phyloP scores from a whole-genome alignment of 2,797 vertebrate genomes.

The Lindbergichthys nudifrons region DNA sequence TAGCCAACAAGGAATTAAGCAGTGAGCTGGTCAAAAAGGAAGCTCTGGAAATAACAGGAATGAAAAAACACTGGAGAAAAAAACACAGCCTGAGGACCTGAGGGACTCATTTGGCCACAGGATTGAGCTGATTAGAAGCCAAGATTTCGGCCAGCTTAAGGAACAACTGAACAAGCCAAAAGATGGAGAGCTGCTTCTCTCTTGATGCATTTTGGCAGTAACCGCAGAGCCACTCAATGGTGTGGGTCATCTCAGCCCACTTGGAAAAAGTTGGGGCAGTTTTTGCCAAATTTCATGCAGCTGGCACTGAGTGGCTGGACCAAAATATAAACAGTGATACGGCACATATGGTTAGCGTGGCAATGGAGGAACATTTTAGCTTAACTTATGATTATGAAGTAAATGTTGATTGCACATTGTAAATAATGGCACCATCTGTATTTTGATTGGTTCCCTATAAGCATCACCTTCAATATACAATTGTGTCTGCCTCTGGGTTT shows the following conservation, averaged over 20 bases:
- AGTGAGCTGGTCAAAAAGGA: not conserved
- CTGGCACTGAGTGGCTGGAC: constrained; percentile 5
- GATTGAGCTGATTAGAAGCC: constrained; percentile 29
- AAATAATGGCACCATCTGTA: no score
- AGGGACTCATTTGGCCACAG: constrained; percentile 26
- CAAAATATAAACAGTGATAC: constrained; percentile 5
- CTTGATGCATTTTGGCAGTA: constrained; percentile 30
- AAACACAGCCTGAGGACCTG: not conserved
- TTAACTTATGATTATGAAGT: no score
- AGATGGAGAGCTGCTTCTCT: constrained; percentile 28
- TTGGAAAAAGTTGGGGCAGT: constrained; percentile 7
- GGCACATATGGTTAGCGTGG: constrained; percentile 23
- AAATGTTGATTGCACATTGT: no score
- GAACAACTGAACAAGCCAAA: constrained; percentile 34
- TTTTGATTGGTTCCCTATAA: no score
- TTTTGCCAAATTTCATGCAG: constrained; percentile 9
- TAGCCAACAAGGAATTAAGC: not conserved
- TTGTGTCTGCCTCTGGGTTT: no score
- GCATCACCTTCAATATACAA: no score
- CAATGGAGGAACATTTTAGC: no score
- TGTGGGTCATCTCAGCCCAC: constrained; percentile 25
- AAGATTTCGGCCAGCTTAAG: constrained; percentile 23
- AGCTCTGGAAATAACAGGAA: not conserved
- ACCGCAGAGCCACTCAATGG: constrained; percentile 9
- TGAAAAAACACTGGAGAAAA: not conserved